Conservation (phyloP, 2,888 invertebrate species). For the Cantharis flavilabris region DNA sequence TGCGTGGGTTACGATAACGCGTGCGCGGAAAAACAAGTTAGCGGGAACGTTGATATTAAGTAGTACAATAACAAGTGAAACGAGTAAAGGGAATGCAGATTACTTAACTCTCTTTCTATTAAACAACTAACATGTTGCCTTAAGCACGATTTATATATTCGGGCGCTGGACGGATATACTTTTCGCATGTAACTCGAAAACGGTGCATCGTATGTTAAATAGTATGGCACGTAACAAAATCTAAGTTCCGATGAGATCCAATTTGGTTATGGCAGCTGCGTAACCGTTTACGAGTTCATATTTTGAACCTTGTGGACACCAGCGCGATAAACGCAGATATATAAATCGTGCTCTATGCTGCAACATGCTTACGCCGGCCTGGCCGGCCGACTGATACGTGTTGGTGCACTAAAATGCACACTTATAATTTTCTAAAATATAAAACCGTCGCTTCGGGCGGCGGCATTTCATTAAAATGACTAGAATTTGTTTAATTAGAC, state of each 20-base stretch:
- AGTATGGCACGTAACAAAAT: not conserved
- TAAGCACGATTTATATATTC: not conserved
- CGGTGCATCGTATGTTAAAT: not conserved
- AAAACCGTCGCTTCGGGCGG: not conserved
- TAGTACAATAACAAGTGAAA: conserved; percentile 1
- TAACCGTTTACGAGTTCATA: not conserved
- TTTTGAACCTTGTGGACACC: not conserved
- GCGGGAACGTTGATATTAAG: not conserved
- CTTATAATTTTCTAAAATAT: conserved; percentile 6
- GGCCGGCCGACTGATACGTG: not conserved
- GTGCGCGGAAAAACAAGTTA: not conserved
- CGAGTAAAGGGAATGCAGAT: conserved; percentile 1
- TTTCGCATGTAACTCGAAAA: not conserved
- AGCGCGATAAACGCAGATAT: not conserved
- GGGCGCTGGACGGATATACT: not conserved
- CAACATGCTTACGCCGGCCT: not conserved
- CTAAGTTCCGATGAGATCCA: not conserved
- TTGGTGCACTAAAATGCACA: not conserved
- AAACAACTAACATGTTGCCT: not conserved
- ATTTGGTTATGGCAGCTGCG: too few relatives aligned
- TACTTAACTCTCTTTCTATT: not conserved
- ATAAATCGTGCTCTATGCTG: not conserved
- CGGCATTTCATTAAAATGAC: not conserved
- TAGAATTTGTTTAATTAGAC: not conserved
- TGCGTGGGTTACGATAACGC: not conserved